These are phyloP conservation scores for Cyphomyrus discorhynchus DNA, from an alignment of 2,113 vertebrate genomes.

Conservation along the genomic window DNA sequence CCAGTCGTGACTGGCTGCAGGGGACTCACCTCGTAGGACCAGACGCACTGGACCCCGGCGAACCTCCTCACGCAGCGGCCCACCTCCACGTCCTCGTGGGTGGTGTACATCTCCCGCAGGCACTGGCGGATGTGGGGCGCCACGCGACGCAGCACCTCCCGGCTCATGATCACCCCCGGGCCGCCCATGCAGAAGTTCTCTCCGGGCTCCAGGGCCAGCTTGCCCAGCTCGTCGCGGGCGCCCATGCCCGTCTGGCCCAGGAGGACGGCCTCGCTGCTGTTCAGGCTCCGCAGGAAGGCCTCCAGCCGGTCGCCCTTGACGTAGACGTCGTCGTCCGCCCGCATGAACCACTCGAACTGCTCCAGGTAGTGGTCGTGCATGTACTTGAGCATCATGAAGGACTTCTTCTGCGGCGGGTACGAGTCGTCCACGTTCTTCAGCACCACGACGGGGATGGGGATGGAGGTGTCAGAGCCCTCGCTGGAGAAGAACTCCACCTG, in stretches of 20 bases:
- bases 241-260: slow-evolving; percentile 73
- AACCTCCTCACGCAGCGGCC: slow-evolving; percentile 80
- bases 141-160: slow-evolving; percentile 77
- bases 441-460: slow-evolving; percentile 81
- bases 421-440: slow-evolving; percentile 84
- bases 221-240: slow-evolving; percentile 78
- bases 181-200: slow-evolving; percentile 93
- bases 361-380: slow-evolving; percentile 87
- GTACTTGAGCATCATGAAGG: slow-evolving; percentile 91
- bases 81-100: slow-evolving; percentile 85
- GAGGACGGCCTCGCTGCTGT: slow-evolving; percentile 88
- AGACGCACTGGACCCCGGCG: slow-evolving; percentile 83
- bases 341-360: slow-evolving; percentile 86
- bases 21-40: slow-evolving; percentile 81
- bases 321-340: slow-evolving; percentile 85
- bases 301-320: slow-evolving; percentile 84
- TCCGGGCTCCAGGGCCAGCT: slow-evolving; percentile 79
- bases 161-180: slow-evolving; percentile 83
- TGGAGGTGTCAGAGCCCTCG: slow-evolving; percentile 81
- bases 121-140: slow-evolving; percentile 81
- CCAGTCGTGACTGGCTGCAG: neutral
- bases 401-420: slow-evolving; percentile 89
- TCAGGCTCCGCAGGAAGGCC: slow-evolving; percentile 84
- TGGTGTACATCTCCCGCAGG: slow-evolving; percentile 84
- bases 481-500: slow-evolving; percentile 96